Base-by-base conservation (phyloP, 2,888 invertebrate species). In the Stomorhina lunata region DNA sequence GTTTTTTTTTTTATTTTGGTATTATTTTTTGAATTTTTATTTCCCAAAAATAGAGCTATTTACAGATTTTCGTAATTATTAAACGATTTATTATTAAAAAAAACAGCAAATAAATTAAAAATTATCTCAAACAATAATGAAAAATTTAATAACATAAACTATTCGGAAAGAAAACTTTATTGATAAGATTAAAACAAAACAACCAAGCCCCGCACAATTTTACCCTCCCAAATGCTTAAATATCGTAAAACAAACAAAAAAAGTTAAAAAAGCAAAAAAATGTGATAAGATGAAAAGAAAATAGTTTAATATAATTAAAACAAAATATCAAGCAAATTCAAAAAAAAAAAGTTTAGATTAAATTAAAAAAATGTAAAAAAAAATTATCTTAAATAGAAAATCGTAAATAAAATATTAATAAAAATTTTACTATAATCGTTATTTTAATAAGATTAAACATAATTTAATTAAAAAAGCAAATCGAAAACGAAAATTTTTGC, bases 231-330 rank as follows among this genome's bases (percentile, higher is more conserved):
- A 53, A 61, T 37, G 37, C 34, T 40, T 50, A 12, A 2, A 29
- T 7, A 34, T 12, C 7, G 1, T 6, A 9, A 63, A 4, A 43
- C n/a, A n/a, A n/a, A n/a, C n/a, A 29, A 63, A 55, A 59, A 27
- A 68, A 20, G 15, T 7, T 27, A 4, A 4, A 63, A 59, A 40
- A 48, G 6, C 55, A 2, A 22, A 61, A 27, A 40, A 77, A 37
- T 76, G 75, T 75, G 71, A 80, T 80, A 80, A 68, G 48, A 73
- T 3, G 20, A 9, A 43, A 34, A 22, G 29, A 40, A 50, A 50
- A 48, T 29, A 25, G n/a, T 32, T 68, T 25, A 68, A 50, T 25
- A 25, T 6, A 22, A 22, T 1, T 20, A 12, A 22, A 17, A 22
- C 9, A 48, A 32, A 66, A 15, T n/a, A 37, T 12, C 4, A 37